Evolutionary conservation across 2,113 vertebrate genomes (phyloP).

Genomic region (Catharus bicknelli): DNA sequence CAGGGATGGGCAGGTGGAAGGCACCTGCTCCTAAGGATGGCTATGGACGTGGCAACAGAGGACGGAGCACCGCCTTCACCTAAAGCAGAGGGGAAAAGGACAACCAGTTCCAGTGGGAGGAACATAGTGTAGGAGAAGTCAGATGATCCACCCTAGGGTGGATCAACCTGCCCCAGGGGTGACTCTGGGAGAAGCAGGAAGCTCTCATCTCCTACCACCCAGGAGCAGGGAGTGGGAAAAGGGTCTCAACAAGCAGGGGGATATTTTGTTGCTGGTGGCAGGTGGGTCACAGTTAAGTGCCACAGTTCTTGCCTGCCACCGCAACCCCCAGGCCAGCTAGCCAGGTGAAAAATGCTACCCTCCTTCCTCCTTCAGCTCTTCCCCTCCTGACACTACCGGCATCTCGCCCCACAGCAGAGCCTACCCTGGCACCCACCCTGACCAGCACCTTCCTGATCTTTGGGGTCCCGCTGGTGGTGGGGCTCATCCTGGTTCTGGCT

Average conservation of each 20-base stretch:
- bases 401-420: slow-evolving; percentile 22
- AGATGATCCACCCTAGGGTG: fast-evolving
- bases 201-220: not conserved
- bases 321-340: fast-evolving
- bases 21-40: not conserved
- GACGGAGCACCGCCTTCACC: not conserved
- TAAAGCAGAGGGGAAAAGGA: not conserved
- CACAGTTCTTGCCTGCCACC: fast-evolving
- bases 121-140: fast-evolving
- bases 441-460: not conserved
- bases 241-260: not conserved
- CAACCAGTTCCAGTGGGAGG: not conserved
- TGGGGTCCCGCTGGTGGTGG: not conserved
- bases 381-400: not conserved
- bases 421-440: not conserved
- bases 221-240: not conserved
- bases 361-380: not conserved
- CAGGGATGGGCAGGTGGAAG: not conserved
- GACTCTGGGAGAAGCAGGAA: not conserved
- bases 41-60: not conserved
- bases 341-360: not conserved
- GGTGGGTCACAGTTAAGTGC: not conserved
- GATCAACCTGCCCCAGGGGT: not conserved
- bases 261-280: fast-evolving
- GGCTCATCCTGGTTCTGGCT: not conserved